Percentiles rank a stretch among this genome's conserved stretches.
These are phyloP conservation scores for Melieria picta DNA, from an alignment of 2,888 invertebrate genomes.

Conservation along the genomic window DNA sequence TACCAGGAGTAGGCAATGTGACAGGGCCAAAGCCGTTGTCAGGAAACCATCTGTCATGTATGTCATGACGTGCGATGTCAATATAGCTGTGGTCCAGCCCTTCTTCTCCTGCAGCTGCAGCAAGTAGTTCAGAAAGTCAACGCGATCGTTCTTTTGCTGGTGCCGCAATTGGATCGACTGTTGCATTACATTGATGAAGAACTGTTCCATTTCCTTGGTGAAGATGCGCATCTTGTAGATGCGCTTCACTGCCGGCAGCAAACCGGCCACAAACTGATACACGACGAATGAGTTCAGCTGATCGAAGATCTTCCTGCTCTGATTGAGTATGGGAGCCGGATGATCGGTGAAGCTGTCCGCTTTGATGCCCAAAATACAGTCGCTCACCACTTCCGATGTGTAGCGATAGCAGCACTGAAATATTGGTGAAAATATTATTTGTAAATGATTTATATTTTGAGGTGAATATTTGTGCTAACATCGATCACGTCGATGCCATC, in stretches of 20 bases:
- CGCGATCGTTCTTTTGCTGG: constrained; percentile 46
- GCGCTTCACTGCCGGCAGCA: constrained; percentile 53
- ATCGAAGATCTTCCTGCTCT: constrained; percentile 55
- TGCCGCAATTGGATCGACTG: constrained; percentile 51
- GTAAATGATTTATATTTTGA: not conserved
- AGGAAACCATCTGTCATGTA: constrained; percentile 62
- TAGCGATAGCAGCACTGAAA: constrained; percentile 56
- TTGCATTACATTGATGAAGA: constrained; percentile 54
- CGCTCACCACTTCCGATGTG: constrained; percentile 66
- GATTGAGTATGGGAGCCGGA: constrained; percentile 53
- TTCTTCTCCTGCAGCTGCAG: constrained; percentile 59
- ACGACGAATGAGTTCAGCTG: constrained; percentile 50
- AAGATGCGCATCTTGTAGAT: constrained; percentile 50
- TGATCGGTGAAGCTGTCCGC: constrained; percentile 61
- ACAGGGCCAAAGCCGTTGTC: constrained; percentile 55
- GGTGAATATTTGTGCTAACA: constrained; percentile 38
- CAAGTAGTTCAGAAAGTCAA: constrained; percentile 60
- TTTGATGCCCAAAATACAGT: constrained; percentile 66
- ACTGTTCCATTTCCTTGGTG: constrained; percentile 71
- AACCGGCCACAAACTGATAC: constrained; percentile 48
- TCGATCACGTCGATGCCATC: constrained; percentile 65
- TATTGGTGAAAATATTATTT: not conserved
- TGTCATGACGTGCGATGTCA: constrained; percentile 58
- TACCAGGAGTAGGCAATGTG: constrained; percentile 53
- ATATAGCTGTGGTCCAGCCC: constrained; percentile 45